Evolutionary conservation across 2,888 invertebrate genomes (phyloP).

Genomic region (Hyalella azteca): DNA sequence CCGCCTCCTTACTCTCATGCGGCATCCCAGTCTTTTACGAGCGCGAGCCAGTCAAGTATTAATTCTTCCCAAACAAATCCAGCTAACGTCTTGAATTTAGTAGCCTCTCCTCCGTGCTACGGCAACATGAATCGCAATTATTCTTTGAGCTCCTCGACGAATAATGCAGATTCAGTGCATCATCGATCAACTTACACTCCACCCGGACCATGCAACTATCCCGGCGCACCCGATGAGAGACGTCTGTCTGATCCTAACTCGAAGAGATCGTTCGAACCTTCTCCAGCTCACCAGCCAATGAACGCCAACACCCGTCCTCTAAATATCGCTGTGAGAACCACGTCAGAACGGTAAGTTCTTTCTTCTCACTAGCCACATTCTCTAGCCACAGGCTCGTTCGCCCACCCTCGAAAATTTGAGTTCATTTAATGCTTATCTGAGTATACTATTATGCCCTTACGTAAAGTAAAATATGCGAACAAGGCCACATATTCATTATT

Average conservation of each 20-base stretch:
- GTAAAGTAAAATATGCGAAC: background rate
- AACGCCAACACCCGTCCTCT: background rate
- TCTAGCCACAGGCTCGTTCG: background rate
- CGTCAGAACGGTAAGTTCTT: constrained; percentile 20
- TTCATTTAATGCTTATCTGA: background rate
- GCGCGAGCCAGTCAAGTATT: background rate
- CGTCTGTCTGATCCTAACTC: constrained; percentile 34
- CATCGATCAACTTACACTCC: constrained; percentile 31
- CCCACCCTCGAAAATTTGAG: background rate
- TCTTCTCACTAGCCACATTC: background rate
- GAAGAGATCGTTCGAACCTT: constrained; percentile 12
- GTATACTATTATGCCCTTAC: background rate
- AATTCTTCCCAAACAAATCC: background rate
- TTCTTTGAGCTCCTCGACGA: background rate
- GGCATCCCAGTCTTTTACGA: background rate
- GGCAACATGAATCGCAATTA: background rate
- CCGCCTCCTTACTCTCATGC: background rate
- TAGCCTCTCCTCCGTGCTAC: background rate
- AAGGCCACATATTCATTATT: background rate
- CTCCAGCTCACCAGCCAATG: background rate
- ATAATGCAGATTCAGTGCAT: background rate
- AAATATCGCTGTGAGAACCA: background rate
- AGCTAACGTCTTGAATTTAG: background rate
- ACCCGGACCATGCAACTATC: background rate
- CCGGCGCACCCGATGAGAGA: background rate